Evolutionary conservation across 1,140 invertebrate genomes (phyloP).

Genomic region (Berghia stephanieae): DNA sequence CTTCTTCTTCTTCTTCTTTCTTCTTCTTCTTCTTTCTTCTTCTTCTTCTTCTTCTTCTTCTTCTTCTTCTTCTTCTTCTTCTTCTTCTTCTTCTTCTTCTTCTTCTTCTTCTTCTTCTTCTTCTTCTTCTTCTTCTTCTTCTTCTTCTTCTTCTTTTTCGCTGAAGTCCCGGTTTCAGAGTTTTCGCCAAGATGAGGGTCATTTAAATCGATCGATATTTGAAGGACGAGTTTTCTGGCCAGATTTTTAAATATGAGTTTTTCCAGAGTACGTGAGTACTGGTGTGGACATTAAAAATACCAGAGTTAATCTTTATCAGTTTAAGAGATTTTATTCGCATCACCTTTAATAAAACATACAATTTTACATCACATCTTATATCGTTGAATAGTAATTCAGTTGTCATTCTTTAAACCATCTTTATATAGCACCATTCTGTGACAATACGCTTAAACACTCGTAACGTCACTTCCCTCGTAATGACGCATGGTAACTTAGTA

Average conservation of each 20-base stretch:
- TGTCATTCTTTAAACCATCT: not conserved
- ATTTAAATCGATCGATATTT: no score
- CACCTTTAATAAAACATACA: not conserved
- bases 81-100: not conserved
- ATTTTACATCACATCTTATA: not conserved
- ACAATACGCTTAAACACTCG: no score
- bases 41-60: not conserved
- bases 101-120: not conserved
- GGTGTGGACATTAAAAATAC: no score
- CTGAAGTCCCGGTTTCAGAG: not conserved
- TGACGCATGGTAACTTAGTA: no score
- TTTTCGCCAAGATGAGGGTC: no score
- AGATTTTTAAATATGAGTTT: no score
- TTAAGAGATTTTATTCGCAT: not conserved
- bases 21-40: not conserved
- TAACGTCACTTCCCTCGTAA: no score
- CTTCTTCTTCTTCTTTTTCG: not conserved
- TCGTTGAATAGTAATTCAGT: not conserved
- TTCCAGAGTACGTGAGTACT: no score
- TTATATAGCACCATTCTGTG: no score
- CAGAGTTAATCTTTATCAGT: not conserved
- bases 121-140: not conserved
- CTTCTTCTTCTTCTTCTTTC: not conserved
- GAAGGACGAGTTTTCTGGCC: no score
- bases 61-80: not conserved